These are phyloP conservation scores for Eulemur macaco DNA, from an alignment of 2,113 vertebrate genomes.

Conservation along the genomic window DNA sequence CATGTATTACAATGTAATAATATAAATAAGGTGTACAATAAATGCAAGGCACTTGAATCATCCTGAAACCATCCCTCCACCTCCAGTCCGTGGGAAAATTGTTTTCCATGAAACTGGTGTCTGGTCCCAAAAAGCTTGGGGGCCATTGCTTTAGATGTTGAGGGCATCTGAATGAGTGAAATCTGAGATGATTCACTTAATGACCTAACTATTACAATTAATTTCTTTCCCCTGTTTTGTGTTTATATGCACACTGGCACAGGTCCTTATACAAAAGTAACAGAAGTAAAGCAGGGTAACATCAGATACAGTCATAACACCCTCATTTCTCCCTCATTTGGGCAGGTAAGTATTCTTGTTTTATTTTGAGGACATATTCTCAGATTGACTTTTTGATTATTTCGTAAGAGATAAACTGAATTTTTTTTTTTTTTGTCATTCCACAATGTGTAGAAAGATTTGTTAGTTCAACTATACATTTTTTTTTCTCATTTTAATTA, in stretches of 20 bases:
- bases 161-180: not conserved
- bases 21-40: too few relatives aligned
- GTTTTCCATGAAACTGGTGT: too few relatives aligned
- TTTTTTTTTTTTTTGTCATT: not conserved
- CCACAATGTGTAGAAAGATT: not conserved
- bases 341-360: not conserved
- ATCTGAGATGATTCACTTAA: not conserved
- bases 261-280: not conserved
- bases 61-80: too few relatives aligned
- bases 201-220: not conserved
- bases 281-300: not conserved
- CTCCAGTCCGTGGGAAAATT: too few relatives aligned
- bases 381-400: not conserved
- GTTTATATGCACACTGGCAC: not conserved
- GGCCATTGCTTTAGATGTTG: not conserved
- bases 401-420: not conserved
- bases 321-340: not conserved
- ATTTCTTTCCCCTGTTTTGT: not conserved
- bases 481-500: not conserved
- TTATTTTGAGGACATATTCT: not conserved
- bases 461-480: not conserved
- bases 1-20: too few relatives aligned
- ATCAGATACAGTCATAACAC: not conserved
- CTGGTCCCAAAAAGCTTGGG: too few relatives aligned
- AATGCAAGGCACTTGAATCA: too few relatives aligned